Evolutionary conservation across 2,888 invertebrate genomes (phyloP).

Genomic region (Cryptosula pallasiana): DNA sequence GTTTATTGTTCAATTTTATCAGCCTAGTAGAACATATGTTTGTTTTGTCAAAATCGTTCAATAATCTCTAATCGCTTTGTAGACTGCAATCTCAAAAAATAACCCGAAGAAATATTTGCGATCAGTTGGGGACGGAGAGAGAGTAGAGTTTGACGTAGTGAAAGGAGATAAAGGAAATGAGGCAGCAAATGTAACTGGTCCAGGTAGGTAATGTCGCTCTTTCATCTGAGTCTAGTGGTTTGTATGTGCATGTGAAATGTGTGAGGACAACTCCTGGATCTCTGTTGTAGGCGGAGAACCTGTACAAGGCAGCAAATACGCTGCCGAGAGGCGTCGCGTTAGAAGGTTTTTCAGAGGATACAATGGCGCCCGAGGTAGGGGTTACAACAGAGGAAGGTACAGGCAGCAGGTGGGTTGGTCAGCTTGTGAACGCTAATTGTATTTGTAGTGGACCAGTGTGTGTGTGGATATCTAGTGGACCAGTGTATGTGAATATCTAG

Average conservation of each 20-base stretch:
- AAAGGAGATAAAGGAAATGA: slow-evolving; percentile 92
- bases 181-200: slow-evolving; percentile 96
- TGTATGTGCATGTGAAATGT: no score
- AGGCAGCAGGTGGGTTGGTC: slow-evolving; percentile 4
- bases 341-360: slow-evolving; percentile 28
- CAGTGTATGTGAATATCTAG: no score
- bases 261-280: no score
- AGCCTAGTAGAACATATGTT: no score
- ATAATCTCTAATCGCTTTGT: no score
- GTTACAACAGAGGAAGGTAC: slow-evolving; percentile 25
- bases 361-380: slow-evolving; percentile 28
- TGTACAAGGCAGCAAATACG: slow-evolving; percentile 91
- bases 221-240: no score
- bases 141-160: slow-evolving; percentile 97
- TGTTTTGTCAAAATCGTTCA: no score
- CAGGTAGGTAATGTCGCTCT: no score
- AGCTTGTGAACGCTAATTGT: no score
- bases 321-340: slow-evolving; percentile 54
- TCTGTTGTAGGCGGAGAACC: slow-evolving; percentile 66
- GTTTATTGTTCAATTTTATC: no score
- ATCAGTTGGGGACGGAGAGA: slow-evolving; percentile 96
- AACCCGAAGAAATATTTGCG: slow-evolving; percentile 97
- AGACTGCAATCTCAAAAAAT: slow-evolving; percentile 93
- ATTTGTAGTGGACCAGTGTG: no score
- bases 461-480: no score